Percentiles rank a stretch among this genome's conserved stretches.
Conservation (phyloP, 1,140 invertebrate genomes). For the Aphis gossypii region DNA sequence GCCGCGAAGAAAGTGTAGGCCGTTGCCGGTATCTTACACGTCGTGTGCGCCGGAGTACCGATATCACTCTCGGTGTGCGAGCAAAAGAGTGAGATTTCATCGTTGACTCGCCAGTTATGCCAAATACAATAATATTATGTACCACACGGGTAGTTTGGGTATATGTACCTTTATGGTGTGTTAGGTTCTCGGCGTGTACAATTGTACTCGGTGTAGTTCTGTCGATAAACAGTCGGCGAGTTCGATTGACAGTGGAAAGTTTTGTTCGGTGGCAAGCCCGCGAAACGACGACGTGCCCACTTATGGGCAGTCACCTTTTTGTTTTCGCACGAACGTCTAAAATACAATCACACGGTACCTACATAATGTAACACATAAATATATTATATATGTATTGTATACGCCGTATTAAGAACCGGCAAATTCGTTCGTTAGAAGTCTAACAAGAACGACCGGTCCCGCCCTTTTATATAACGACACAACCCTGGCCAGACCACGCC, state of each 20-base stretch:
- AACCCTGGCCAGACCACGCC: neutral
- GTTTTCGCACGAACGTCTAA: neutral
- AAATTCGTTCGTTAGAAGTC: neutral
- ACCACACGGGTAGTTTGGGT: neutral
- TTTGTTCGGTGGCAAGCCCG: neutral
- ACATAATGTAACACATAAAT: neutral
- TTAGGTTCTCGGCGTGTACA: neutral
- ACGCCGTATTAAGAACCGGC: neutral
- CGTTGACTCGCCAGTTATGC: neutral
- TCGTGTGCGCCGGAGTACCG: neutral
- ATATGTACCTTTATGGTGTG: neutral
- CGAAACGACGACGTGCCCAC: neutral
- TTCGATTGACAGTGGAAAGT: neutral
- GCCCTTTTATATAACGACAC: conserved; percentile 24
- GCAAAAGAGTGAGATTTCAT: neutral
- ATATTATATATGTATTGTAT: neutral
- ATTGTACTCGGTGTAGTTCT: neutral
- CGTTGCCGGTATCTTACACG: neutral
- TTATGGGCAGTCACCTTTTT: neutral
- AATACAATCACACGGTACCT: neutral
- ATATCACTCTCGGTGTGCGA: neutral
- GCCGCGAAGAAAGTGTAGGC: neutral
- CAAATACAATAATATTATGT: neutral
- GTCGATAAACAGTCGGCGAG: neutral
- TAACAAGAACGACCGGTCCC: neutral